Conservation (phyloP, 1,140 invertebrate genomes). For the Drosophila insularis region DNA sequence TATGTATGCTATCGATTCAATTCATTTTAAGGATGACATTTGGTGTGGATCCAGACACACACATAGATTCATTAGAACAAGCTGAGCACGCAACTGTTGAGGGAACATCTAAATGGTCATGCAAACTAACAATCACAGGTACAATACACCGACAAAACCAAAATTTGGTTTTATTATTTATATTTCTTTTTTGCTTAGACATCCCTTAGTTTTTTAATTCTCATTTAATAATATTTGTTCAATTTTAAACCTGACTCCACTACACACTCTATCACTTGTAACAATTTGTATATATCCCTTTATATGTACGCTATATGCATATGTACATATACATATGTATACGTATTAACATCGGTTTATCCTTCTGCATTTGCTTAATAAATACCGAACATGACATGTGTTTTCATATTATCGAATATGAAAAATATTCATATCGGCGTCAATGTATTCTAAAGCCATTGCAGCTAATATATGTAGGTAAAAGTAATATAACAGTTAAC, state of each 20-base stretch:
- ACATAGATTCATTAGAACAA: slow-evolving; percentile 99
- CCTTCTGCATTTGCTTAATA: not conserved
- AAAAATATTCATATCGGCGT: not conserved
- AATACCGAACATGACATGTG: not conserved
- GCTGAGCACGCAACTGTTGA: slow-evolving; percentile 98
- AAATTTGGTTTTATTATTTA: slow-evolving; percentile 19
- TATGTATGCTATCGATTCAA: slow-evolving; percentile 44
- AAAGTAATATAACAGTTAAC: not conserved
- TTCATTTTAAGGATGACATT: slow-evolving; percentile 92
- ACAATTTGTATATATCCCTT: not conserved
- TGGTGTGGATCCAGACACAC: slow-evolving; percentile 98
- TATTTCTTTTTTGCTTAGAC: slow-evolving; percentile 16
- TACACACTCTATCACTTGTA: not conserved
- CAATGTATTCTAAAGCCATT: not conserved
- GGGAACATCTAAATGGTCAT: slow-evolving; percentile 99
- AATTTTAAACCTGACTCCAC: slow-evolving; percentile 22
- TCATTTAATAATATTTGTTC: slow-evolving; percentile 9
- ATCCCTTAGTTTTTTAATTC: slow-evolving; percentile 9
- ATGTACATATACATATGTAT: not conserved
- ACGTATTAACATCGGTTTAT: not conserved
- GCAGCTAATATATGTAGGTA: not conserved
- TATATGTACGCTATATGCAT: not conserved
- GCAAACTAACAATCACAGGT: slow-evolving; percentile 99
- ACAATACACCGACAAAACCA: slow-evolving; percentile 85
- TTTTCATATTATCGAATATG: not conserved